A percentile compares a stretch with the other conserved stretches of the same genome.
These are phyloP conservation scores for Diorhabda carinulata DNA, from an alignment of 1,140 invertebrate species.

Conservation along the genomic window DNA sequence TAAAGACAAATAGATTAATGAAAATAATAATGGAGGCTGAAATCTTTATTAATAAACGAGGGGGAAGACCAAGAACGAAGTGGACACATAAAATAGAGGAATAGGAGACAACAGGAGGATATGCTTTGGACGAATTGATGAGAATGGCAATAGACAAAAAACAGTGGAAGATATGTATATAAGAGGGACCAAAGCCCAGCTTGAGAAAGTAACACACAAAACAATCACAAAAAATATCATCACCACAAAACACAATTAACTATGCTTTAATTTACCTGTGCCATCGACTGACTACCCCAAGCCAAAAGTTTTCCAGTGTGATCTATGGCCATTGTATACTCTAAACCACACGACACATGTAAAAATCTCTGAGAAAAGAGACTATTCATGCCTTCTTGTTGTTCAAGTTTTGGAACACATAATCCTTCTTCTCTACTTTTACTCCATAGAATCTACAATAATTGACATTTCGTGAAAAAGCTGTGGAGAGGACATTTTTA, in stretches of 20 bases:
- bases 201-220: background rate
- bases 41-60: too few species aligned
- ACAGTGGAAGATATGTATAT: too few species aligned
- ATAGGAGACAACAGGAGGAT: too few species aligned
- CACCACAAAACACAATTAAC: too few species aligned
- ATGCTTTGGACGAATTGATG: too few species aligned
- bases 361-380: constrained; percentile 41
- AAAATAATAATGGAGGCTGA: too few species aligned
- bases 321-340: constrained; percentile 67
- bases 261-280: constrained; percentile 48
- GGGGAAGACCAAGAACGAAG: too few species aligned
- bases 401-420: constrained; percentile 37
- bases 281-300: constrained; percentile 62
- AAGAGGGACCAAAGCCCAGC: too few species aligned
- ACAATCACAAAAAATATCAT: background rate
- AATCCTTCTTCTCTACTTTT: constrained; percentile 43
- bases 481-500: too few species aligned
- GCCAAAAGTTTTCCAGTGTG: constrained; percentile 55
- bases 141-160: too few species aligned
- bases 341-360: constrained; percentile 62
- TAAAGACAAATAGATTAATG: too few species aligned
- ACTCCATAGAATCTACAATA: constrained; percentile 37
- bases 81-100: too few species aligned
- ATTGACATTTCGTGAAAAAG: background rate
- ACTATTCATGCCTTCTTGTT: constrained; percentile 34